Evolutionary conservation across 2,888 invertebrate genomes (phyloP), one percentile per base, ranked within the genome.

Genomic region (Andrena marginata): DNA sequence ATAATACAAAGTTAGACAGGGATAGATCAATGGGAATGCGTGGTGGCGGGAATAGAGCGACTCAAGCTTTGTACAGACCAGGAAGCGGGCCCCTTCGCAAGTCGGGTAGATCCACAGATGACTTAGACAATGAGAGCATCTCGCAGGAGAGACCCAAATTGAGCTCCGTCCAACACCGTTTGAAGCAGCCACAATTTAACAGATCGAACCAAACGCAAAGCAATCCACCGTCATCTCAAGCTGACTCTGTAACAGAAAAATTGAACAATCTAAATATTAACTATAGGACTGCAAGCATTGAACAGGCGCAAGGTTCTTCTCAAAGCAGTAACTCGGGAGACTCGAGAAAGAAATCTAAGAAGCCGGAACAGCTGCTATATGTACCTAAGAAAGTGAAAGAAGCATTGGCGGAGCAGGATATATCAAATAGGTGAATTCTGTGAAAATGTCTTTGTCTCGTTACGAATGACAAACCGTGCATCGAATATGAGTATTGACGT

Each of bases 21-120:
- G 92, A 93, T 60, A 91, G 89, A 92, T 90, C 90, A 82, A 82
- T 87, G 90, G 95, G 91, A 92, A 95, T 95, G 93, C 95, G 95
- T 88, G 95, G 94, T 89, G 95, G 94, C 95, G 95, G 95, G 94
- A 95, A 95, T 88, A 96, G 95, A 93, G 96, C 96, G 94, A 96
- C 96, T 92, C 96, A 96, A 94, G 95, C 96, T 94, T 95, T 97
- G 85, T 97, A 97, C 91, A 96, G 96, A 93, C 97, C 97, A 92
- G 97, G 97, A 89, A 97, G 97, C 95, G 97, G 97, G 85, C 96
- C 96, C 85, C 94, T 97, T 86, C 95, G 96, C 92, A 96, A 97
- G 94, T 96, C 96, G 85, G 96, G 95, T 89, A 95, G 95, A 94
- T 95, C 95, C 92, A 93, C 95, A 81, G 96, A 96, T 87, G 95